Evolutionary conservation across 1,140 invertebrate genomes (phyloP).

Genomic region (Drosophila sucinea): DNA sequence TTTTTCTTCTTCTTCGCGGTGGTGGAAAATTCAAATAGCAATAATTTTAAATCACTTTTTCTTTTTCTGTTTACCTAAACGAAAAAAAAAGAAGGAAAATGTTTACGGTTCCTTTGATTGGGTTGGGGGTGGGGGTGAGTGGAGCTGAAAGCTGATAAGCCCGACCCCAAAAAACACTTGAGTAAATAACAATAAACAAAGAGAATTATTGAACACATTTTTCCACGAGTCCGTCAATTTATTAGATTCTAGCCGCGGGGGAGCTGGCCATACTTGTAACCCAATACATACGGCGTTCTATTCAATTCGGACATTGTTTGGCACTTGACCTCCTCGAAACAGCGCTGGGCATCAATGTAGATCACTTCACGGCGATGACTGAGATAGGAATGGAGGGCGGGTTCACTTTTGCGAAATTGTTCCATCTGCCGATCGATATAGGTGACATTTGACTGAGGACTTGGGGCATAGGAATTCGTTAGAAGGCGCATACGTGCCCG

Average conservation of each 20-base stretch:
- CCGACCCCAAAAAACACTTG: conserved; percentile 57
- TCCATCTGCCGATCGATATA: conserved; percentile 72
- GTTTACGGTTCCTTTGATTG: conserved; percentile 34
- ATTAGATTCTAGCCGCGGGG: conserved; percentile 26
- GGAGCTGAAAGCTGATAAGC: conserved; percentile 65
- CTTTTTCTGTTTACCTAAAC: conserved; percentile 71
- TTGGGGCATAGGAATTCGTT: conserved; percentile 40
- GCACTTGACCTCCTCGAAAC: conserved; percentile 71
- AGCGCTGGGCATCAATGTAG: conserved; percentile 64
- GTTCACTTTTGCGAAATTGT: conserved; percentile 61
- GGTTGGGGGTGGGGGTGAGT: conserved; percentile 25
- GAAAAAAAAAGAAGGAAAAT: conserved; percentile 45
- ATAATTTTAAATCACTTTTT: conserved; percentile 69
- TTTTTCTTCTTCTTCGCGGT: conserved; percentile 49
- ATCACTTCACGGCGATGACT: conserved; percentile 68
- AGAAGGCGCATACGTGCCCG: conserved; percentile 55
- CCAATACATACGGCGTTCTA: conserved; percentile 68
- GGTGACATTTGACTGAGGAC: conserved; percentile 50
- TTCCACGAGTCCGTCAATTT: neutral
- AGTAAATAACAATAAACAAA: conserved; percentile 68
- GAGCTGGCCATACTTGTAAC: conserved; percentile 66
- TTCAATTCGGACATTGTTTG: conserved; percentile 55
- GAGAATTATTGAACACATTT: conserved; percentile 54
- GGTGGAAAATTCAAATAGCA: conserved; percentile 78
- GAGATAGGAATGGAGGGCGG: conserved; percentile 57